These are phyloP conservation scores for Polyommatus icarus DNA, from an alignment of 2,888 invertebrate genomes.

Conservation along the genomic window DNA sequence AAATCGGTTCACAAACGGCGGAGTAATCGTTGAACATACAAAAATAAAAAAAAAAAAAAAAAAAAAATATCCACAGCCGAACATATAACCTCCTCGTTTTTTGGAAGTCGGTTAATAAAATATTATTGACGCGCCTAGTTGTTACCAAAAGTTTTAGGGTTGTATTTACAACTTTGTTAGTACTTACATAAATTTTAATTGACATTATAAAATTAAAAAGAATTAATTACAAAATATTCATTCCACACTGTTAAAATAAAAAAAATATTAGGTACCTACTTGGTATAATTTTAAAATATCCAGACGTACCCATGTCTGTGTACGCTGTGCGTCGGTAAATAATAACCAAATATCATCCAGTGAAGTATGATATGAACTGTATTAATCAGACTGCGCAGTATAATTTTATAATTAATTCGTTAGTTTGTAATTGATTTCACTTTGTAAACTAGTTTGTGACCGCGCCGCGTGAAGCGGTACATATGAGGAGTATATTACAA, in stretches of 20 bases:
- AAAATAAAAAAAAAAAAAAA: too few relatives aligned
- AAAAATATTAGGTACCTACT: too few relatives aligned
- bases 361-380: not conserved
- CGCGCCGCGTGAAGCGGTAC: slow-evolving; percentile 14
- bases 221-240: too few relatives aligned
- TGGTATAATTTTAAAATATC: too few relatives aligned
- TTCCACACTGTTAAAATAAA: too few relatives aligned
- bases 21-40: too few relatives aligned
- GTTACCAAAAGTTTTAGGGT: not conserved
- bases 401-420: slow-evolving; percentile 19
- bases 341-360: not conserved
- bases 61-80: too few relatives aligned
- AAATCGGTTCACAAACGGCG: too few relatives aligned
- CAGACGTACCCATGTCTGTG: not conserved
- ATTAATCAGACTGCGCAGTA: not conserved
- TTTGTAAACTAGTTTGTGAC: slow-evolving; percentile 7
- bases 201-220: too few relatives aligned
- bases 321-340: not conserved
- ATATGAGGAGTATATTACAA: not conserved
- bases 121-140: not conserved
- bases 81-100: too few relatives aligned
- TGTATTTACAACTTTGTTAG: not conserved
- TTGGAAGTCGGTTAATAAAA: too few relatives aligned
- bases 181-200: too few relatives aligned
- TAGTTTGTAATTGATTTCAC: slow-evolving; percentile 17